These are phyloP conservation scores for Spheniscus mendiculus DNA, from an alignment of 2,113 vertebrate genomes.

Conservation along the genomic window DNA sequence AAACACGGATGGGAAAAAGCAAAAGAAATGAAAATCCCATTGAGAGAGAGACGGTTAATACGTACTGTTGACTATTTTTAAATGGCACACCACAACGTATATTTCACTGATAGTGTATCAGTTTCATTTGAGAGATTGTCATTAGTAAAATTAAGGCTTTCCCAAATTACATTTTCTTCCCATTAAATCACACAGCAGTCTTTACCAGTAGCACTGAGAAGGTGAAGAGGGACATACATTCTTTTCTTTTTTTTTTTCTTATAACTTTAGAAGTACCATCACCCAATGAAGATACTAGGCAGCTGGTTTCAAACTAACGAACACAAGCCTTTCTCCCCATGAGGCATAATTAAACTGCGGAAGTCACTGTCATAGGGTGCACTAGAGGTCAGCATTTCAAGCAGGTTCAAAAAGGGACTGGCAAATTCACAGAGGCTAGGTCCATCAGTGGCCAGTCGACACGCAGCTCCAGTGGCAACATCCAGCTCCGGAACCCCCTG, in stretches of 20 bases:
- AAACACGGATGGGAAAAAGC: neutral
- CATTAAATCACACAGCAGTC: neutral
- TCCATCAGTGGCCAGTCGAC: fast-evolving
- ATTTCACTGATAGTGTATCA: neutral
- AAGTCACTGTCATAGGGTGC: neutral
- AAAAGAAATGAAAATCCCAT: neutral
- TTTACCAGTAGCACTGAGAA: neutral
- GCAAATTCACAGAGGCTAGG: neutral
- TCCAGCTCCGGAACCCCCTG: neutral
- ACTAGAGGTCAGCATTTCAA: neutral
- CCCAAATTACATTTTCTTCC: neutral
- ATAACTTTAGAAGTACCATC: neutral
- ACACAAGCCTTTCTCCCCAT: neutral
- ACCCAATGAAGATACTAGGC: neutral
- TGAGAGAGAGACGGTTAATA: neutral
- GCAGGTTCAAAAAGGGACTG: neutral
- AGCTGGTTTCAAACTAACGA: neutral
- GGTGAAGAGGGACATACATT: neutral
- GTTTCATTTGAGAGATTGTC: neutral
- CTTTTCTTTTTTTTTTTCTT: neutral
- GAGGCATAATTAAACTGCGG: neutral
- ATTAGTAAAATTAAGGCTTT: neutral
- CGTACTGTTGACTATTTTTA: neutral
- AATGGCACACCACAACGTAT: neutral
- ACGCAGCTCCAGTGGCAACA: neutral